Conservation (phyloP, 1,140 invertebrate genomes). For the Leptinotarsa defecta region DNA sequence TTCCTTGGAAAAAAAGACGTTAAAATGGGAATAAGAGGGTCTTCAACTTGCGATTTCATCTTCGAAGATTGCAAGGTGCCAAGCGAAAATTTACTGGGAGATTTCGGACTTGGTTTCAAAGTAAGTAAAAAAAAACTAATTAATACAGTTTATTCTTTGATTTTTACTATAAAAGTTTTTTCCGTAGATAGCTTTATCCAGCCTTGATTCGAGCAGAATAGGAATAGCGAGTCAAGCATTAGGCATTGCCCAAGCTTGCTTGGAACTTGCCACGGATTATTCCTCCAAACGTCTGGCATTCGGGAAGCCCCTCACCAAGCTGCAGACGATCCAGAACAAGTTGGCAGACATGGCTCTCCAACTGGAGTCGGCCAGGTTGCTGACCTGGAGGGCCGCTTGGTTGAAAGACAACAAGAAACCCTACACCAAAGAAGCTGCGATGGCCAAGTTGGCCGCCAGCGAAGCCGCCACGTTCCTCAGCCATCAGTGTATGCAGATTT, state of each 20-base stretch:
- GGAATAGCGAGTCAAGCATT: constrained; percentile 89
- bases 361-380: constrained; percentile 80
- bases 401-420: constrained; percentile 83
- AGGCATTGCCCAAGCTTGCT: constrained; percentile 88
- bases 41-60: constrained; percentile 90
- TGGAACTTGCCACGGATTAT: constrained; percentile 92
- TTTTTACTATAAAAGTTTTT: too few species aligned
- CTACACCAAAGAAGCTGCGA: constrained; percentile 92
- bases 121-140: constrained; percentile 30
- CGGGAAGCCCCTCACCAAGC: constrained; percentile 82
- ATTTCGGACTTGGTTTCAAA: constrained; percentile 81
- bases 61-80: constrained; percentile 90
- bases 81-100: constrained; percentile 80
- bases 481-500: constrained; percentile 83
- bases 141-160: too few species aligned
- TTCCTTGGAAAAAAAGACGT: constrained; percentile 93
- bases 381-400: constrained; percentile 90
- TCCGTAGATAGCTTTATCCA: constrained; percentile 87
- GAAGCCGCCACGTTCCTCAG: constrained; percentile 89
- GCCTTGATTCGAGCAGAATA: constrained; percentile 83
- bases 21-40: constrained; percentile 85
- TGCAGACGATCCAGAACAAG: constrained; percentile 89
- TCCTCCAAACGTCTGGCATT: constrained; percentile 87
- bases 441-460: constrained; percentile 93
- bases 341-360: constrained; percentile 88